Percentiles rank a stretch among this genome's conserved stretches.
Evolutionary conservation across 1,140 invertebrate species (phyloP).

Genomic region (Rhyacophila brunnea): DNA sequence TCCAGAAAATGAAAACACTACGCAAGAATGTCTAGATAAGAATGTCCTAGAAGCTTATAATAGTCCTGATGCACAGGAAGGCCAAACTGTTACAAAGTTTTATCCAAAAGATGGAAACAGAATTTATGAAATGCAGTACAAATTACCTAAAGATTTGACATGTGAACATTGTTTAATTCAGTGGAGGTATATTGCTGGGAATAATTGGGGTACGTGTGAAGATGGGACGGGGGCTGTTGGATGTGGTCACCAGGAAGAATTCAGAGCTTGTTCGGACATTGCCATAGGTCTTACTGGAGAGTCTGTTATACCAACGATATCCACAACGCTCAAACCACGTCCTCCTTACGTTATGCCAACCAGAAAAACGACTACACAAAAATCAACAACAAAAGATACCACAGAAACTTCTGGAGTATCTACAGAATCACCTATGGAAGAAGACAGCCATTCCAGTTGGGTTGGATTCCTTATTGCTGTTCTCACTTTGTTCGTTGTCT

Average conservation of each 20-base stretch:
- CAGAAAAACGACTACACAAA: conserved; percentile 40
- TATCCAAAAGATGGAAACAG: conserved; percentile 76
- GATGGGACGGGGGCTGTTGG: conserved; percentile 73
- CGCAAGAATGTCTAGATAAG: conserved; percentile 75
- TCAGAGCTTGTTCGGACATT: conserved; percentile 82
- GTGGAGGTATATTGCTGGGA: conserved; percentile 79
- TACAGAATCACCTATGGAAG: not conserved
- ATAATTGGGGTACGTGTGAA: conserved; percentile 74
- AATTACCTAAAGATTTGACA: conserved; percentile 64
- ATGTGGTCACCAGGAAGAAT: conserved; percentile 85
- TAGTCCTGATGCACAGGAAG: conserved; percentile 41
- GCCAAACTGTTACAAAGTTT: conserved; percentile 57
- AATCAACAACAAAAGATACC: not conserved
- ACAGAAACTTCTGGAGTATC: not conserved
- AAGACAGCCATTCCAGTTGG: conserved; percentile 38
- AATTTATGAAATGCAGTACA: conserved; percentile 70
- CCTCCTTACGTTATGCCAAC: conserved; percentile 44
- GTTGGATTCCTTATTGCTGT: conserved; percentile 45
- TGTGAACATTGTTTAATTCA: conserved; percentile 79
- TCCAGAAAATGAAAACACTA: conserved; percentile 60
- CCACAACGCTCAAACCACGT: conserved; percentile 41
- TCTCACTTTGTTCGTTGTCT: conserved; percentile 42
- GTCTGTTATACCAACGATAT: conserved; percentile 38
- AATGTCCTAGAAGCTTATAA: conserved; percentile 57
- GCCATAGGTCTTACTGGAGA: conserved; percentile 49